Conservation (phyloP, 2,797 vertebrate species). For the Rhinophrynus dorsalis region DNA sequence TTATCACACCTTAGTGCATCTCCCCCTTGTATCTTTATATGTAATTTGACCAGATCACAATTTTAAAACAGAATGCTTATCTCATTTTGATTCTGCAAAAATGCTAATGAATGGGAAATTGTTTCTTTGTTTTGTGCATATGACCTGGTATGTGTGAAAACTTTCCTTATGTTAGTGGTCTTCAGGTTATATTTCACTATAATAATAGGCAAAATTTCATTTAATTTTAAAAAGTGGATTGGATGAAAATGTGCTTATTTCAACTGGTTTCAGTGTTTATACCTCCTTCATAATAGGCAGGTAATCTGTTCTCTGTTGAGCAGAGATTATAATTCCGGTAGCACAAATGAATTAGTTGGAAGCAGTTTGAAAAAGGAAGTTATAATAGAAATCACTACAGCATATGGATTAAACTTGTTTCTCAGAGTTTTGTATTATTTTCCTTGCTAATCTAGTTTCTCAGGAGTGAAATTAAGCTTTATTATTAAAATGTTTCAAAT, state of each 20-base stretch:
- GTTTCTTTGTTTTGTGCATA: too few relatives aligned
- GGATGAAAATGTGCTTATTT: not conserved
- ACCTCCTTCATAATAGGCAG: not conserved
- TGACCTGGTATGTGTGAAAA: too few relatives aligned
- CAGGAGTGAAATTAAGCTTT: not conserved
- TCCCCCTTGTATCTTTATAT: too few relatives aligned
- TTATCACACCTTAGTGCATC: too few relatives aligned
- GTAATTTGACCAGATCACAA: too few relatives aligned
- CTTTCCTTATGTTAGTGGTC: too few relatives aligned
- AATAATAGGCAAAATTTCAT: too few relatives aligned
- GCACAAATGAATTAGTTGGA: not conserved
- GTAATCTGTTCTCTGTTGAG: slow-evolving; percentile 18
- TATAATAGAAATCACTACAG: not conserved
- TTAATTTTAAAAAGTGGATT: not conserved
- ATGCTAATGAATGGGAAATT: too few relatives aligned
- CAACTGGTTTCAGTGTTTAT: not conserved
- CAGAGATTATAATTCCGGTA: slow-evolving; percentile 1
- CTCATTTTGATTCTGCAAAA: too few relatives aligned
- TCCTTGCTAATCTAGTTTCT: not conserved
- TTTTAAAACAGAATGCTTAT: too few relatives aligned
- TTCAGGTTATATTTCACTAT: too few relatives aligned
- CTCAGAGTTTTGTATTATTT: slow-evolving; percentile 2
- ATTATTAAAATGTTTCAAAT: too few relatives aligned
- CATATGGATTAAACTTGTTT: slow-evolving; percentile 1
- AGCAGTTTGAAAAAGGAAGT: slow-evolving; percentile 8